A percentile compares a stretch with the other conserved stretches of the same genome.
Conservation (phyloP, 2,888 invertebrate genomes). For the Microctonus hyperodae region DNA sequence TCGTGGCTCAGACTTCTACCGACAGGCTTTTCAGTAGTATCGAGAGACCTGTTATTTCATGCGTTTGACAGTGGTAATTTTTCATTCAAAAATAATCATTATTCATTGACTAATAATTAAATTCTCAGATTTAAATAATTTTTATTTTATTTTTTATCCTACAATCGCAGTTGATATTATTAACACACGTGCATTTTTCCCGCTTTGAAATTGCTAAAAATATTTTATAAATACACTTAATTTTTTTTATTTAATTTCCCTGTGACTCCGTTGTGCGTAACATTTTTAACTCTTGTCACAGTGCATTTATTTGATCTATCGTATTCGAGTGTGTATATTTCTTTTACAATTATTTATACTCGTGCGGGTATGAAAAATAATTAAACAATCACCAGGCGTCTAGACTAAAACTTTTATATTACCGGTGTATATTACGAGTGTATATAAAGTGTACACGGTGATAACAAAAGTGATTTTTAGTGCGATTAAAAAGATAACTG, state of each 20-base stretch:
- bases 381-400: neutral
- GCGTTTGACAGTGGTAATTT: constrained; percentile 35
- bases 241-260: too few relatives aligned
- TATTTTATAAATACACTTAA: too few relatives aligned
- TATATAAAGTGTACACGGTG: neutral
- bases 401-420: neutral
- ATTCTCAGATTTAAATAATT: too few relatives aligned
- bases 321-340: too few relatives aligned
- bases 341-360: neutral
- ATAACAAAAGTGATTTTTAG: neutral
- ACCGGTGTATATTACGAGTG: neutral
- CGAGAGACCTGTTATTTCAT: constrained; percentile 42
- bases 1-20: neutral
- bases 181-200: too few relatives aligned
- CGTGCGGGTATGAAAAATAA: neutral
- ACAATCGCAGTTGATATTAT: too few relatives aligned
- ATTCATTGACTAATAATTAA: too few relatives aligned
- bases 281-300: too few relatives aligned
- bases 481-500: neutral
- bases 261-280: too few relatives aligned
- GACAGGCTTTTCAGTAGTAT: constrained; percentile 21
- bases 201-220: too few relatives aligned
- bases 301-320: too few relatives aligned
- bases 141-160: too few relatives aligned
- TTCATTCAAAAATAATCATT: neutral